phyloP scores from a whole-genome alignment of 2,888 invertebrate genomes.

The Peribatodes rhomboidaria region DNA sequence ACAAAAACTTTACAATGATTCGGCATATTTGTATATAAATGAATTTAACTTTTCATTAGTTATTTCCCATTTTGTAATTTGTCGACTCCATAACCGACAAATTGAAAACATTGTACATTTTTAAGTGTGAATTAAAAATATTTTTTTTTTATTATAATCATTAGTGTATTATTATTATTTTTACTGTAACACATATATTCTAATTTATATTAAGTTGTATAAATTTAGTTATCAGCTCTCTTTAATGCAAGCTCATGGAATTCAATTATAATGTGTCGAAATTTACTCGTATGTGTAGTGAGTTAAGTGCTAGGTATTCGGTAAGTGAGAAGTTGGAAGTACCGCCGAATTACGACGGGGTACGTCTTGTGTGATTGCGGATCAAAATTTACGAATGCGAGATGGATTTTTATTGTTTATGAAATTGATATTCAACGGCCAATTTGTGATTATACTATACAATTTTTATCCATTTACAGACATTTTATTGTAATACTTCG shows the following conservation, averaged over 20 bases:
- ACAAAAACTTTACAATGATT: slow-evolving; percentile 20
- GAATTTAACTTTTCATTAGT: slow-evolving; percentile 65
- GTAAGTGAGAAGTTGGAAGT: slow-evolving; percentile 43
- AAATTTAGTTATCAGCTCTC: slow-evolving; percentile 80
- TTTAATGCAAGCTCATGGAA: slow-evolving; percentile 68
- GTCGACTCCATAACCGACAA: slow-evolving; percentile 50
- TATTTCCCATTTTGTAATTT: slow-evolving; percentile 43
- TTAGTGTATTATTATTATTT: slow-evolving; percentile 68
- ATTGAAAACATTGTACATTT: slow-evolving; percentile 75
- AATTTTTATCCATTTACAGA: slow-evolving; percentile 83
- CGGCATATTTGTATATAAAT: slow-evolving; percentile 58
- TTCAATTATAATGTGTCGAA: slow-evolving; percentile 49
- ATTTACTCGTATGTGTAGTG: slow-evolving; percentile 43
- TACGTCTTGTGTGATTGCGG: slow-evolving; percentile 52
- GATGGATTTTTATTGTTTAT: slow-evolving; percentile 50
- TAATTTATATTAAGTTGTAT: slow-evolving; percentile 80
- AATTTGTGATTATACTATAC: slow-evolving; percentile 82
- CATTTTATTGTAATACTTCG: slow-evolving; percentile 78
- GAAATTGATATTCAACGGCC: slow-evolving; percentile 73
- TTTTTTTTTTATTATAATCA: slow-evolving; percentile 72
- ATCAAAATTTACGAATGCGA: slow-evolving; percentile 52
- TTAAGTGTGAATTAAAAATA: slow-evolving; percentile 71
- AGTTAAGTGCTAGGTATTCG: slow-evolving; percentile 41
- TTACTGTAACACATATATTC: slow-evolving; percentile 58
- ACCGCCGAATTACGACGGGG: slow-evolving; percentile 43